Percentiles rank a stretch among this genome's conserved stretches.
phyloP scores from a whole-genome alignment of 2,888 invertebrate species.

The Apodemia duryi region DNA sequence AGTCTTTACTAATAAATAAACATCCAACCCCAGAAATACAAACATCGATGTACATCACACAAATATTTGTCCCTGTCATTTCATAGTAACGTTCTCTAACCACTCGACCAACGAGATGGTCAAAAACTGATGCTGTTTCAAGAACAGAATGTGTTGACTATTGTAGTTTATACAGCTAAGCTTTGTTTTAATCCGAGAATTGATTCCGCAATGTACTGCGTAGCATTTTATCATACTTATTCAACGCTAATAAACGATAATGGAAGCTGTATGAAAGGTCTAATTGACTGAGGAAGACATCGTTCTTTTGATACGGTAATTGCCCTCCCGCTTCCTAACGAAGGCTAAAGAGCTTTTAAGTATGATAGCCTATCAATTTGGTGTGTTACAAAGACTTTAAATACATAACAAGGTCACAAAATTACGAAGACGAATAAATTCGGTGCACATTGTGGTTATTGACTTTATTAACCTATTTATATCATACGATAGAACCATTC shows the following conservation, averaged over 20 bases:
- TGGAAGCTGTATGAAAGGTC: neutral
- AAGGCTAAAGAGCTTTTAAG: neutral
- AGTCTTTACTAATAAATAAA: too few species aligned
- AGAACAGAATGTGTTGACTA: too few species aligned
- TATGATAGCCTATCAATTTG: neutral
- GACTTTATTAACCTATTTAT: too few species aligned
- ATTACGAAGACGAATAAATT: neutral
- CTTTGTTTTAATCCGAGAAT: neutral
- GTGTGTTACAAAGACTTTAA: neutral
- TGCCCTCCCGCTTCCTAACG: neutral
- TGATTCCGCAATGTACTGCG: neutral
- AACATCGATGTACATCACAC: too few species aligned
- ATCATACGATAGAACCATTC: too few species aligned
- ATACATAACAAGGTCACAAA: neutral
- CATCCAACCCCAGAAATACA: too few species aligned
- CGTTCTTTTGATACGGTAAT: constrained; percentile 1
- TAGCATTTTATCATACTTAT: neutral
- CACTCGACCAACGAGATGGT: too few species aligned
- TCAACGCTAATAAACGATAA: neutral
- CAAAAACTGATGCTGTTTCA: too few species aligned
- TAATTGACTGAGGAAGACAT: neutral
- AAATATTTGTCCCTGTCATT: too few species aligned
- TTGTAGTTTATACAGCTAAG: neutral
- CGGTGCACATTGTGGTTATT: too few species aligned
- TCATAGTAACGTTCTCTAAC: rapidly evolving